Percentiles rank a stretch among this genome's conserved stretches.
Evolutionary conservation across 2,113 vertebrate species (phyloP).

Genomic region (Hypomesus transpacificus): DNA sequence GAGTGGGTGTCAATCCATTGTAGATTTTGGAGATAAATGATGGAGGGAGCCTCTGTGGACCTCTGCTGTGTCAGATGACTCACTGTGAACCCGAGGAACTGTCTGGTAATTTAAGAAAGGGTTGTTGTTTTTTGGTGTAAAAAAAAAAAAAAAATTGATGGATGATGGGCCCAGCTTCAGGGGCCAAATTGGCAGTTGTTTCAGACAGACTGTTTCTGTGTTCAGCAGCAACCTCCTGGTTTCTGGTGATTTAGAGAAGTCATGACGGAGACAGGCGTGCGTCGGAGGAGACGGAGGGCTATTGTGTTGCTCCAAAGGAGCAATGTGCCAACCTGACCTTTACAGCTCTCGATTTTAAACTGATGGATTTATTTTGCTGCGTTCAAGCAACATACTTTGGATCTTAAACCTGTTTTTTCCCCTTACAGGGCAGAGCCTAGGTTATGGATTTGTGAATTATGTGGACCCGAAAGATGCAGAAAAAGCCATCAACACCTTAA

Average conservation of each 20-base stretch:
- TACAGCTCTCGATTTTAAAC: too few relatives aligned
- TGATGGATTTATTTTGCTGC: too few relatives aligned
- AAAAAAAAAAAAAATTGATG: background rate
- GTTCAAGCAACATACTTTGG: too few relatives aligned
- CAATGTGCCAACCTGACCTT: too few relatives aligned
- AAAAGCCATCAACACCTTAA: constrained; percentile 97
- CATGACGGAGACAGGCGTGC: background rate
- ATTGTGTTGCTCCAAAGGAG: too few relatives aligned
- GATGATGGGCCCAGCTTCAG: background rate
- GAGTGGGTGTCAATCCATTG: constrained; percentile 66
- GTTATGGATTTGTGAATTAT: constrained; percentile 98
- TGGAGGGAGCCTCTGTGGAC: constrained; percentile 38
- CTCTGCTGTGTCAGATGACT: constrained; percentile 46
- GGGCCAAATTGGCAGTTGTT: background rate
- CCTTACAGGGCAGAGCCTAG: constrained; percentile 90
- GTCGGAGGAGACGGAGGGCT: too few relatives aligned
- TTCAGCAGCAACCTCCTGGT: background rate
- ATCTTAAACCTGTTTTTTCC: background rate
- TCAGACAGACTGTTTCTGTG: background rate
- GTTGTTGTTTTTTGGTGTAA: constrained; percentile 1
- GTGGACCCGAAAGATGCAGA: constrained; percentile 96
- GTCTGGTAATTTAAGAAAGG: constrained; percentile 43
- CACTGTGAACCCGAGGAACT: constrained; percentile 37
- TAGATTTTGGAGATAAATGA: constrained; percentile 62
- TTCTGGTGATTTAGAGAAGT: background rate